phyloP scores from a whole-genome alignment of 2,888 invertebrate species.

The Trissonchulus latispiculum region DNA sequence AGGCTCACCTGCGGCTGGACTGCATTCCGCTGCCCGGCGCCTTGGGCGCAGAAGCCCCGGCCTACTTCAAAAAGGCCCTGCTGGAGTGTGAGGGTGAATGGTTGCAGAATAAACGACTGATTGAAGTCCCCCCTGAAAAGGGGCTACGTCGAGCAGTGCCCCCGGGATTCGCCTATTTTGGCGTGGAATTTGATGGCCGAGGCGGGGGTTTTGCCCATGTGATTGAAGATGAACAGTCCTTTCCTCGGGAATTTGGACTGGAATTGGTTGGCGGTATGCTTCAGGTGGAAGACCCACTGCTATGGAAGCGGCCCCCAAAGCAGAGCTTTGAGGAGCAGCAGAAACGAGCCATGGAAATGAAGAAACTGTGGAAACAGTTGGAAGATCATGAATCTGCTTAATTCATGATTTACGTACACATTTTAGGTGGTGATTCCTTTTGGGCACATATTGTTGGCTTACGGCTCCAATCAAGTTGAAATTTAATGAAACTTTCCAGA shows the following conservation, averaged over 20 bases:
- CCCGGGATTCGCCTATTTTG: conserved; percentile 85
- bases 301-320: conserved; percentile 45
- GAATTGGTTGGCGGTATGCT: conserved; percentile 92
- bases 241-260: conserved; percentile 74
- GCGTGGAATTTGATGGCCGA: conserved; percentile 51
- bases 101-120: conserved; percentile 83
- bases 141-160: conserved; percentile 58
- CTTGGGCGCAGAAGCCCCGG: conserved; percentile 77
- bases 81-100: conserved; percentile 89
- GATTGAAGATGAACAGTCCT: conserved; percentile 78
- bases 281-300: conserved; percentile 57
- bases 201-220: conserved; percentile 78
- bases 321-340: background rate
- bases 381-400: no score
- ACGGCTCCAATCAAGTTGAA: no score
- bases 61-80: conserved; percentile 96
- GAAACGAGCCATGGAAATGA: background rate
- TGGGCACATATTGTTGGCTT: no score
- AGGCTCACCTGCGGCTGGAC: conserved; percentile 74
- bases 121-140: conserved; percentile 53
- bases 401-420: no score
- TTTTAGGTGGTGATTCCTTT: no score
- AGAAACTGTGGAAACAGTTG: background rate
- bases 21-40: conserved; percentile 73
- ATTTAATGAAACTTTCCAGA: no score